A percentile compares a stretch with the other conserved stretches of the same genome.
Evolutionary conservation across 2,113 vertebrate species (phyloP).

Genomic region (Pollachius pollachius): DNA sequence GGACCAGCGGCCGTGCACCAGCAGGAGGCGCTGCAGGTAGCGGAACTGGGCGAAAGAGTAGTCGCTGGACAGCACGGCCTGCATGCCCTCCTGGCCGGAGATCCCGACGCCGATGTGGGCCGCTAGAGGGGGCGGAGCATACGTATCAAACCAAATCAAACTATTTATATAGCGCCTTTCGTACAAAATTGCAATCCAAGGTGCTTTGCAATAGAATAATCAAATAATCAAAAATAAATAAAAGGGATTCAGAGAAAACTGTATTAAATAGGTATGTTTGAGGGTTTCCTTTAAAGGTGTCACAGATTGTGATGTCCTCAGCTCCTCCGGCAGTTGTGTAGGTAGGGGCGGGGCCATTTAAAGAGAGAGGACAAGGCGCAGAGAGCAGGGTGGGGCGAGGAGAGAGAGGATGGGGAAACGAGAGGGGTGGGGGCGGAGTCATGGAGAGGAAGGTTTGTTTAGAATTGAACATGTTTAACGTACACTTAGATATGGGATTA

Average conservation of each 20-base stretch:
- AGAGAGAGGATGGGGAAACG: neutral
- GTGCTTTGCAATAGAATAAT: neutral
- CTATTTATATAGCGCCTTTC: too few species aligned
- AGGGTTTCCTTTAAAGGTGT: neutral
- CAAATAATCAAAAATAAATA: neutral
- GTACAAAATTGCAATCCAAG: too few species aligned
- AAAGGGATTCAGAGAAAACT: neutral
- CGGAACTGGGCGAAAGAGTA: conserved; percentile 91
- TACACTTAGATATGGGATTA: too few species aligned
- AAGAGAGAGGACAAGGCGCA: neutral
- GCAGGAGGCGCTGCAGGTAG: conserved; percentile 89
- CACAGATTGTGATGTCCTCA: neutral
- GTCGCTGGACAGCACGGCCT: conserved; percentile 90
- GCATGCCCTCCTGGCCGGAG: conserved; percentile 93
- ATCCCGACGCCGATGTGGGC: conserved; percentile 94
- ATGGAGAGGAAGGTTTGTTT: too few species aligned
- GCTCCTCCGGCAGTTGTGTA: neutral
- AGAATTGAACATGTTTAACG: too few species aligned
- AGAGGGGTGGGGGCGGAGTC: too few species aligned
- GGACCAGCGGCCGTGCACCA: conserved; percentile 95
- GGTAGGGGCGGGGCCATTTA: neutral
- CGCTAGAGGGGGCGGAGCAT: conserved; percentile 61
- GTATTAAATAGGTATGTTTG: too few species aligned
- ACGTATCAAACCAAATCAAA: too few species aligned
- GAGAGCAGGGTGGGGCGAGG: neutral